A percentile compares a stretch with the other conserved stretches of the same genome.
Evolutionary conservation across 1,140 invertebrate genomes (phyloP).

Genomic region (Polypedilum vanderplanki): DNA sequence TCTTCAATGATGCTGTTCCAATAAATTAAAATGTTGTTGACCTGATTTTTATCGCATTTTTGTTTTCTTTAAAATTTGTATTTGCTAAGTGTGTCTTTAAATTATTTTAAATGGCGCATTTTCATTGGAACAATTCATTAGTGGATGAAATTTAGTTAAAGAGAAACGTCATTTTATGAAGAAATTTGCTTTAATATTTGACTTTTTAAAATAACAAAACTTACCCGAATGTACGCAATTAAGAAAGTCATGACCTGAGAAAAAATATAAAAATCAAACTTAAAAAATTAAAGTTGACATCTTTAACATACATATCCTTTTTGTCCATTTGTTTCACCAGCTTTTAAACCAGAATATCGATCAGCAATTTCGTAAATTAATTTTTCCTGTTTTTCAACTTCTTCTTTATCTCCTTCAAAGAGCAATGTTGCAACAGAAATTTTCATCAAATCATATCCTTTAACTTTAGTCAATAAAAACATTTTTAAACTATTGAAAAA

Average conservation of each 20-base stretch:
- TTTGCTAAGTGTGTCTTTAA: no score
- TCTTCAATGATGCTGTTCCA: no score
- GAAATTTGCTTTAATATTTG: no score
- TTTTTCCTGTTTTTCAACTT: slow-evolving; percentile 72
- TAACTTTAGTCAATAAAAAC: slow-evolving; percentile 82
- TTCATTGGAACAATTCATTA: no score
- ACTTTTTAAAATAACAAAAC: no score
- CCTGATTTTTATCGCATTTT: no score
- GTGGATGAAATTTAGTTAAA: no score
- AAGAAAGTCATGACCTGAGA: slow-evolving; percentile 77
- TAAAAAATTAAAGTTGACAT: no score
- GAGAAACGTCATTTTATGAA: no score
- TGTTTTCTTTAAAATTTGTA: no score
- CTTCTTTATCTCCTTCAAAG: slow-evolving; percentile 73
- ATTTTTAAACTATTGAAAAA: slow-evolving; percentile 79
- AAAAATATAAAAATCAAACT: no score
- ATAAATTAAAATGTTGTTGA: no score
- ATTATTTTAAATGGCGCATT: background rate
- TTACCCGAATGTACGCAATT: slow-evolving; percentile 93
- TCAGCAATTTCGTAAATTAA: slow-evolving; percentile 77
- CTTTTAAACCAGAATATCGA: slow-evolving; percentile 68
- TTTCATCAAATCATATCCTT: slow-evolving; percentile 74
- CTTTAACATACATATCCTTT: slow-evolving; percentile 82
- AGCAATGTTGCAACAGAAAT: slow-evolving; percentile 89
- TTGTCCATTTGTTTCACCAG: slow-evolving; percentile 88